Evolutionary conservation across 2,113 vertebrate species (phyloP).

Genomic region (Camelus dromedarius): DNA sequence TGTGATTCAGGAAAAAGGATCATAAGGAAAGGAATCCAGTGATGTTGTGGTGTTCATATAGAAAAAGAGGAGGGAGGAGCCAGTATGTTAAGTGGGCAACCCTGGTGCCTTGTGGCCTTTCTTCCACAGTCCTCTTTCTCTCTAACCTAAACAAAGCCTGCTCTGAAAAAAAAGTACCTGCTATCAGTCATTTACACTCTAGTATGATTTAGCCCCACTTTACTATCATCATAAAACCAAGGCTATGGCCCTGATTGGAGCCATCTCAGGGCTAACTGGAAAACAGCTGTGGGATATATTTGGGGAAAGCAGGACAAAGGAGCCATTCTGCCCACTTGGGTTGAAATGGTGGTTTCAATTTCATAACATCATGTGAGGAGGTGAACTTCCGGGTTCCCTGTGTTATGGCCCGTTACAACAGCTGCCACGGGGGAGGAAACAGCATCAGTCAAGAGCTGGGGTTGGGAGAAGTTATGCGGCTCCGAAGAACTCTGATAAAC

Average conservation of each 20-base stretch:
- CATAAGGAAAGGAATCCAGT: background rate
- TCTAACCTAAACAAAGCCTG: background rate
- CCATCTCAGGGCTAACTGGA: background rate
- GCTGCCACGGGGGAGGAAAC: background rate
- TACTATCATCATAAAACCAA: background rate
- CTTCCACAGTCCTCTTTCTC: background rate
- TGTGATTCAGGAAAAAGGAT: background rate
- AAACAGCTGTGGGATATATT: background rate
- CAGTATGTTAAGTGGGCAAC: background rate
- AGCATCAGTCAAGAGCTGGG: background rate
- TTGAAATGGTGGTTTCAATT: background rate
- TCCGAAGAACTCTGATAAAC: background rate
- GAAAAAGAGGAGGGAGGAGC: background rate
- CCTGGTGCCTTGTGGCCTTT: background rate
- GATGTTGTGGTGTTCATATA: background rate
- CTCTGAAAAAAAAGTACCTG: background rate
- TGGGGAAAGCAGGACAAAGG: background rate
- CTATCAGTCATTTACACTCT: background rate
- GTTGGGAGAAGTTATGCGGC: background rate
- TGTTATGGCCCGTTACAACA: background rate
- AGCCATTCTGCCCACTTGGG: constrained; percentile 25
- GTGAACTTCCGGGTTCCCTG: background rate
- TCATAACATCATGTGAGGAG: background rate
- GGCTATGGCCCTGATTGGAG: background rate
- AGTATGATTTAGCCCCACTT: background rate